Evolutionary conservation across 92 coral and sea anemone species (phyloP), one percentile per base, ranked within the genome.

Genomic region (Ricordea florida): DNA sequence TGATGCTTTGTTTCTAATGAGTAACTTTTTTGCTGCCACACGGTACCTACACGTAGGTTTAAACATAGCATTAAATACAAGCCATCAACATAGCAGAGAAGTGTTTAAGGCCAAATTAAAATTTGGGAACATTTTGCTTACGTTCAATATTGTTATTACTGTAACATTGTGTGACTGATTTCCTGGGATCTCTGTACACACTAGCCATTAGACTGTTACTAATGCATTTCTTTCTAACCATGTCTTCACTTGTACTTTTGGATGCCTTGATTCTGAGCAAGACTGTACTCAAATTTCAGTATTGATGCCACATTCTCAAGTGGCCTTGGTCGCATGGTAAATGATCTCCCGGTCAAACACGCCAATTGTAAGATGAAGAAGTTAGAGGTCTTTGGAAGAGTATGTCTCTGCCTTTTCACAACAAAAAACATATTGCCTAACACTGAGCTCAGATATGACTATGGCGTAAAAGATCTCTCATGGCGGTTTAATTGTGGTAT

Each of bases 281-380:
- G 50, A 44, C 66, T 58, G 23, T 58, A 58, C 16, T 24, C 37
- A n/a, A 62, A 16, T 37, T 47, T 16, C 45, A 63, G 76, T 50
- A 76, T 16, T 50, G 57, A 50, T 76, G 76, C 83, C 25, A 76
- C 83, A 44, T 47, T 46, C 34, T 45, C 67, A 47, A 16, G 35
- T 10, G 76, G 83, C 7, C 65, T 76, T 34, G 83, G 83, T 34
- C 69, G 76, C 30, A 58, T 76, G 24, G 83, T 76, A 4, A 76
- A 76, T 50, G 75, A 76, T 64, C 6, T 37, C 3, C 48, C 46
- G 11, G 74, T 62, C 13, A 45, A 31, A 30, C 11, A 46, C 7
- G 18, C 51, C 20, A 76, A 76, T 37, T 47, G 76, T 22, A 44
- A 45, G 28, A 76, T 76, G 57, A 64, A 49, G 40, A 48, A 21